Conservation (phyloP, 2,888 invertebrate genomes). For the Lomographa bimaculata region DNA sequence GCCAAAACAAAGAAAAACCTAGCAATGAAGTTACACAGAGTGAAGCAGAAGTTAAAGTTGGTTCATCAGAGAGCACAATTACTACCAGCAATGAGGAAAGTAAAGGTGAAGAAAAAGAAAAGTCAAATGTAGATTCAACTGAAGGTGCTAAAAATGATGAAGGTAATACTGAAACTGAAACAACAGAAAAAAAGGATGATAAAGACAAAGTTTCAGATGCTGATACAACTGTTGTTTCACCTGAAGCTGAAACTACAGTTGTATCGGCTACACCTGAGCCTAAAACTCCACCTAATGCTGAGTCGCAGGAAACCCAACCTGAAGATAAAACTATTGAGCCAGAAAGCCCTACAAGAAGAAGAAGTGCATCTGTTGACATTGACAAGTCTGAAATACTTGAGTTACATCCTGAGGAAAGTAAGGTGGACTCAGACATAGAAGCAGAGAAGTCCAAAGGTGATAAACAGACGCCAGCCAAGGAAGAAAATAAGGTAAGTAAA, state of each 20-base stretch:
- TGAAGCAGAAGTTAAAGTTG: conserved; percentile 35
- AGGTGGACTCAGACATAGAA: conserved; percentile 58
- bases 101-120: conserved; percentile 16
- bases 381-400: conserved; percentile 70
- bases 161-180: conserved; percentile 20
- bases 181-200: conserved; percentile 31
- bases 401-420: conserved; percentile 65
- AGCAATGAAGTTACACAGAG: conserved; percentile 51
- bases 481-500: conserved; percentile 70
- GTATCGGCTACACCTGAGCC: conserved; percentile 41
- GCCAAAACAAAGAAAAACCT: conserved; percentile 36
- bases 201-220: conserved; percentile 46
- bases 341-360: conserved; percentile 37
- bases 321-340: conserved; percentile 30
- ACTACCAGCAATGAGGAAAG: conserved; percentile 29
- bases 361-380: conserved; percentile 57
- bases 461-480: conserved; percentile 25
- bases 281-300: conserved; percentile 24
- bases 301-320: conserved; percentile 22
- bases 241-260: conserved; percentile 54
- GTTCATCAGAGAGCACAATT: conserved; percentile 31
- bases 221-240: conserved; percentile 62
- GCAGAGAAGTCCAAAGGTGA: conserved; percentile 46
- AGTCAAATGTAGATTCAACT: conserved; percentile 29
- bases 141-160: conserved; percentile 32